Percentiles rank a stretch among this genome's conserved stretches.
These are phyloP conservation scores for Crenichthys baileyi DNA, from an alignment of 2,797 vertebrate species.

Conservation along the genomic window DNA sequence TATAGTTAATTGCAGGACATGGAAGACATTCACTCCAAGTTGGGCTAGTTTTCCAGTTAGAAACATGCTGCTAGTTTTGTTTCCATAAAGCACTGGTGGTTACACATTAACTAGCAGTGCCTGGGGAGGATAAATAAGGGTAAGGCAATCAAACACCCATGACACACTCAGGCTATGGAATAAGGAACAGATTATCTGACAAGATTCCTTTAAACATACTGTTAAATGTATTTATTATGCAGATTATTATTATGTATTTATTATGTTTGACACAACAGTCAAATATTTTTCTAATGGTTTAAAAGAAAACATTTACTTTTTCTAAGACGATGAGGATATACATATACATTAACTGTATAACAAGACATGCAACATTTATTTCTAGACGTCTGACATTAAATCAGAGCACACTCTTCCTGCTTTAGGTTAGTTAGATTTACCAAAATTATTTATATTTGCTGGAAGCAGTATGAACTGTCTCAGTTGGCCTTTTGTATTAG, in stretches of 20 bases:
- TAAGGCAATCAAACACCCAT: constrained; percentile 8
- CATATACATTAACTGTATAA: neutral
- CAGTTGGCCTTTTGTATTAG: neutral
- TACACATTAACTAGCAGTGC: constrained; percentile 37
- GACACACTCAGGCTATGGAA: neutral
- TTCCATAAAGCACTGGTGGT: constrained; percentile 21
- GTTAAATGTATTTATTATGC: neutral
- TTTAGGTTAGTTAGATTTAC: neutral
- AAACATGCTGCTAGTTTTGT: neutral
- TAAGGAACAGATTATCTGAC: neutral
- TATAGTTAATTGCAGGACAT: constrained; percentile 4
- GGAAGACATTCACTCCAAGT: neutral
- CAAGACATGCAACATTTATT: neutral
- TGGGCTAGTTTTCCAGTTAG: constrained; percentile 9
- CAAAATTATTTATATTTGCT: neutral
- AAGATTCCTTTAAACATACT: neutral
- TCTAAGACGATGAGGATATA: neutral
- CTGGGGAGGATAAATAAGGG: constrained; percentile 9
- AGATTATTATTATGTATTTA: neutral
- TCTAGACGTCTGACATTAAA: neutral
- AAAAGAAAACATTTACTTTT: neutral
- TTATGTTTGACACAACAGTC: neutral
- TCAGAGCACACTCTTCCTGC: neutral
- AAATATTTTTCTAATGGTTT: neutral
- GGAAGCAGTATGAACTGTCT: neutral